These are phyloP conservation scores for Nemurella pictetii DNA, from an alignment of 2,888 invertebrate species.

Conservation along the genomic window DNA sequence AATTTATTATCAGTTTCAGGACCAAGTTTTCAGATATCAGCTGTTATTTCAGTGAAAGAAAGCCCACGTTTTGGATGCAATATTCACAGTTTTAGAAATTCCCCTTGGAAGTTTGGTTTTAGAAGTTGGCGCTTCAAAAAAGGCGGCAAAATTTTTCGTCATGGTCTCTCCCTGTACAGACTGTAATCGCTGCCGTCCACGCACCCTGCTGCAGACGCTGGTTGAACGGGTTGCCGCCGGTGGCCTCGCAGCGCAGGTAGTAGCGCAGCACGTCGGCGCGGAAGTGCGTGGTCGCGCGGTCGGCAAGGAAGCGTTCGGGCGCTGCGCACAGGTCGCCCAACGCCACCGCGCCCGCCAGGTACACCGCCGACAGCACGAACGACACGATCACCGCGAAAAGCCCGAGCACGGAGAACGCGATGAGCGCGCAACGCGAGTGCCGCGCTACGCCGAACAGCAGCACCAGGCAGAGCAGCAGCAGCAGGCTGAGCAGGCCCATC, in stretches of 20 bases:
- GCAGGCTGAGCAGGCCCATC: slow-evolving; percentile 82
- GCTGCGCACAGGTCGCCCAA: slow-evolving; percentile 83
- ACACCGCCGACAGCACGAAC: slow-evolving; percentile 86
- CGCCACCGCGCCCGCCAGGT: slow-evolving; percentile 82
- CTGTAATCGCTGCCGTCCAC: neutral
- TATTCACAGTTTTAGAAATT: too few relatives aligned
- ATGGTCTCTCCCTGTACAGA: too few relatives aligned
- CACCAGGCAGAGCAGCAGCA: slow-evolving; percentile 85
- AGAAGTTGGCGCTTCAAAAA: too few relatives aligned
- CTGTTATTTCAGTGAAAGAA: too few relatives aligned
- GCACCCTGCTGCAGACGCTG: slow-evolving; percentile 71
- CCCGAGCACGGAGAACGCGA: slow-evolving; percentile 86
- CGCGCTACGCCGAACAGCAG: slow-evolving; percentile 86
- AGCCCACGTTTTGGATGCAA: too few relatives aligned
- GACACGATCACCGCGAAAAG: slow-evolving; percentile 84
- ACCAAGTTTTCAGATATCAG: too few relatives aligned
- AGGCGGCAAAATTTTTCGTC: too few relatives aligned
- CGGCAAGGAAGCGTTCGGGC: slow-evolving; percentile 76
- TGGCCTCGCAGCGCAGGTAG: slow-evolving; percentile 82
- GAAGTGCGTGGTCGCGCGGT: slow-evolving; percentile 54
- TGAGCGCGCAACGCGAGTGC: slow-evolving; percentile 85
- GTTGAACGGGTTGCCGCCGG: slow-evolving; percentile 79
- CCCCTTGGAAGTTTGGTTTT: too few relatives aligned
- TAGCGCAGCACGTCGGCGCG: slow-evolving; percentile 64
- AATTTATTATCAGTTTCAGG: too few relatives aligned